These are phyloP conservation scores for Meandrusa payeni DNA, from an alignment of 2,888 invertebrate genomes.

Conservation along the genomic window DNA sequence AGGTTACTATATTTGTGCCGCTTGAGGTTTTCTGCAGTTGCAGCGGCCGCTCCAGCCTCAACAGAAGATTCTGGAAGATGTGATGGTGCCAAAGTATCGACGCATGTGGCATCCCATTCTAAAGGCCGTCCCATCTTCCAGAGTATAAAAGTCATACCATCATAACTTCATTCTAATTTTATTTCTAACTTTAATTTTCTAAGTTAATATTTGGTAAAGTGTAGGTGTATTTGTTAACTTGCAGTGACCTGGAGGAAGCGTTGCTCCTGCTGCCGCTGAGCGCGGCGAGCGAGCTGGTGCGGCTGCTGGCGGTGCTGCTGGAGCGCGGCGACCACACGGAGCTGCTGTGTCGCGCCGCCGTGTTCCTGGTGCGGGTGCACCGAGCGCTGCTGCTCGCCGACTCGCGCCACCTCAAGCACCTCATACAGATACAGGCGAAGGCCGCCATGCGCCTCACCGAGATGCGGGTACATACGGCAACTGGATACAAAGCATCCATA, in stretches of 20 bases:
- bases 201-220: no score
- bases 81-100: no score
- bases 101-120: no score
- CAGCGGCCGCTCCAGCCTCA: no score
- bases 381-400: slow-evolving; percentile 89
- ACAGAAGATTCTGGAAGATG: no score
- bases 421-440: slow-evolving; percentile 83
- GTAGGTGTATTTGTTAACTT: slow-evolving; percentile 40
- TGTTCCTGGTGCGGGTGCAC: slow-evolving; percentile 89
- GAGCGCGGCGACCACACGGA: slow-evolving; percentile 87
- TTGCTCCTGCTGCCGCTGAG: slow-evolving; percentile 92
- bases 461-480: slow-evolving; percentile 83
- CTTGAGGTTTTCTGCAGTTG: no score
- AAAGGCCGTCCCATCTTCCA: no score
- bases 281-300: slow-evolving; percentile 88
- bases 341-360: slow-evolving; percentile 86
- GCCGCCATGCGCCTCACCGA: slow-evolving; percentile 79
- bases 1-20: no score
- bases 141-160: no score
- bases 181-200: no score
- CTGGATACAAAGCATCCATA: no score
- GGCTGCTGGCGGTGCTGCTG: slow-evolving; percentile 85
- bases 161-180: no score
- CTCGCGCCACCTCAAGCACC: slow-evolving; percentile 82
- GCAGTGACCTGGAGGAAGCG: slow-evolving; percentile 94